Base-by-base conservation (phyloP, 2,888 invertebrate species). In the Parnassius apollo region DNA sequence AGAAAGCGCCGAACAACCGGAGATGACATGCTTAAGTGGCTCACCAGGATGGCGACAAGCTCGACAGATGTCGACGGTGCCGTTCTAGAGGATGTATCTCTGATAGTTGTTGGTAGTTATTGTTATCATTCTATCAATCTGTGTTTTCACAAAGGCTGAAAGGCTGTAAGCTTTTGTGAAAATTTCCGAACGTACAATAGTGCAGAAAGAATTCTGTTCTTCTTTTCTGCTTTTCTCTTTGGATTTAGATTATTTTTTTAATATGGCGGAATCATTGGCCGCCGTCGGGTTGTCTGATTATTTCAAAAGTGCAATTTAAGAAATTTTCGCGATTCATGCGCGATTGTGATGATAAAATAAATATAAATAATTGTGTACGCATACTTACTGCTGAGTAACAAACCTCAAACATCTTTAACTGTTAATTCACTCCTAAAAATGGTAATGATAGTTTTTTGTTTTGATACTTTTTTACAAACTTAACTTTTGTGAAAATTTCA, bases 371-470 rank as follows among this genome's bases (percentile, higher is more conserved):
- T 71, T 71, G 73, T 76, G 77, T 68, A 62, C 69, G 63, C 59
- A 68, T 66, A 68, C 70, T 67, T 66, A 66, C 62, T 60, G 68
- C 62, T 68, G 71, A 63, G 61, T 66, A 52, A 65, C 65, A 64
- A 49, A 64, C 65, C 59, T 55, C 55, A 71, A 73, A 70, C 68
- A 65, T 69, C 64, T 61, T 68, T 71, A 72, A 74, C 64, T 52
- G 68, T 69, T 69, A 71, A 74, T 76, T 80, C 76, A 70, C 73
- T 73, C 69, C 71, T 80, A 90, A 92, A 91, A 91, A 92, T 92
- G 92, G 92, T 92, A 91, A 91, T 86, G 89, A 90, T 88, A 88
- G 89, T 92, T 92, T 91, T 93, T 93, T 93, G 92, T 92, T 92
- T 92, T 92, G 92, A 90, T 91, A 92, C 91, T 90, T 92, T 89